Evolutionary conservation across 2,797 vertebrate genomes (phyloP), one percentile per base, ranked within the genome.

Genomic region (Catamblyrhynchus diadema): DNA sequence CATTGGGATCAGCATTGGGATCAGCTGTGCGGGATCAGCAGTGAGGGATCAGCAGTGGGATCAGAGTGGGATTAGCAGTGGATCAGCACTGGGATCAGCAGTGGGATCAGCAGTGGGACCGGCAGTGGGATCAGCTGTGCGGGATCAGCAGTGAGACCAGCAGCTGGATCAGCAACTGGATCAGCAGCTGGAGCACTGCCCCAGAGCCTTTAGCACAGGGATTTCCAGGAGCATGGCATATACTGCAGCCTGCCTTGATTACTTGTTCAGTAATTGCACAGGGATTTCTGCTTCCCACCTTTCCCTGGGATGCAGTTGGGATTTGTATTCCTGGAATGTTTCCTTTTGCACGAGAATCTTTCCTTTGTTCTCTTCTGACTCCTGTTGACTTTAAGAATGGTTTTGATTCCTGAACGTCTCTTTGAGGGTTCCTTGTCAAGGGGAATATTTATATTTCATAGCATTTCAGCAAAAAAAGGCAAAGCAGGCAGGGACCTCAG

Each of bases 321-420:
- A 37, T 72, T 30, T 70, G 33, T 23, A 18, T 81, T 70, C 78
- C 72, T 33, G 30, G 30, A 5, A 60, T 10, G 44, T 10, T 72
- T 61, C 12, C 60, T 67, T 65, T 44, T 19, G 50, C 14, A 4
- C 14, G 12, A 28, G 75, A 48, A 45, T 42, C 71, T 60, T 32
- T 6, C 4, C 3, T 81, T 74, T 81, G 72, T 79, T 32, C 62
- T 74, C 72, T 41, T 47, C 69, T 2, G 2, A 11, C 60, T 91
- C 71, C 87, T 65, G n/a, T 82, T 89, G 53, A 19, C 79, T 72
- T 69, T 81, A n/a, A 42, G 81, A 27, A 59, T 17, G 67, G 37
- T 62, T 95, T 90, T 93, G 77, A 62, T 91, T 88, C 65, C 85
- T 45, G 20, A 71, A 5, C 39, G 28, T 22, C 67, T 72, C 78